phyloP scores from a whole-genome alignment of 2,113 vertebrate species.

The human region GRCh38 chr7:98228001-98228500 shows the following conservation, averaged over 20 bases:
- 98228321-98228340: rapidly evolving
- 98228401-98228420: rapidly evolving
- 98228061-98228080: slow-evolving; percentile 92
- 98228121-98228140: neutral
- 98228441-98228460: neutral
- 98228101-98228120: slow-evolving; percentile 91
- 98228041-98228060: slow-evolving; percentile 99
- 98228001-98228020: slow-evolving; percentile 87
- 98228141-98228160: rapidly evolving
- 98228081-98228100: slow-evolving; percentile 92
- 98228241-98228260: neutral
- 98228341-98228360: neutral
- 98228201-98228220: neutral
- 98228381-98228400: neutral
- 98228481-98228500: neutral
- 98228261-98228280: rapidly evolving
- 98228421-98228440: neutral
- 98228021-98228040: slow-evolving; percentile 97
- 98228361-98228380: neutral
- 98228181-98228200: neutral
- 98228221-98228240: neutral
- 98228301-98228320: neutral
- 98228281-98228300: neutral
- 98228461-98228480: neutral
- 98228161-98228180: neutral